Evolutionary conservation across 2,797 vertebrate genomes (phyloP).

Genomic region (Setipinna tenuifilis): DNA sequence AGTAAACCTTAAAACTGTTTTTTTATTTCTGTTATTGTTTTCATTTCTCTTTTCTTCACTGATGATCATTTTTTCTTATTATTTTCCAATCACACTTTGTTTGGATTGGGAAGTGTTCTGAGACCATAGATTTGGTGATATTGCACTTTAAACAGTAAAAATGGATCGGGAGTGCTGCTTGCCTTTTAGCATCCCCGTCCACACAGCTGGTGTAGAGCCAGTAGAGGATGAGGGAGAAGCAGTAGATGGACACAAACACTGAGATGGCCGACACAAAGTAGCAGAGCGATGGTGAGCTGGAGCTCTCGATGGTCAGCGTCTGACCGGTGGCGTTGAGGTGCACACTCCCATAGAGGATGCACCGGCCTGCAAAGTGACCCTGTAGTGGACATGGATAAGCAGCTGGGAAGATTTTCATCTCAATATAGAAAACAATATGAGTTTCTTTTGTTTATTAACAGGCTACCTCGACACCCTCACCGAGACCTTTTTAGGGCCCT

Average conservation of each 20-base stretch:
- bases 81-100: too few species aligned
- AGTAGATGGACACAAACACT: slow-evolving; percentile 74
- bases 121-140: too few species aligned
- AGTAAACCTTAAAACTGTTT: too few species aligned
- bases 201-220: slow-evolving; percentile 77
- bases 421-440: neutral
- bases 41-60: too few species aligned
- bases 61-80: too few species aligned
- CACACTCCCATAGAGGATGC: slow-evolving; percentile 81
- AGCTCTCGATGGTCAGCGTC: slow-evolving; percentile 56
- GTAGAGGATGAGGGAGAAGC: slow-evolving; percentile 78
- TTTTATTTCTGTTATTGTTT: too few species aligned
- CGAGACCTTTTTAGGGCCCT: neutral
- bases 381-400: slow-evolving; percentile 51
- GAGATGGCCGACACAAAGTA: slow-evolving; percentile 80
- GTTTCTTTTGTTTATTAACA: neutral
- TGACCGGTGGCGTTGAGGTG: slow-evolving; percentile 60
- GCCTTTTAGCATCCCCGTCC: slow-evolving; percentile 71
- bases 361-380: slow-evolving; percentile 79
- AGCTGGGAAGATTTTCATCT: neutral
- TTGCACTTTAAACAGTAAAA: too few species aligned
- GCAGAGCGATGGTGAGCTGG: slow-evolving; percentile 77
- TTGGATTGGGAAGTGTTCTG: too few species aligned
- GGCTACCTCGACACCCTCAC: too few species aligned
- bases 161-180: slow-evolving; percentile 11